Conservation (phyloP, 2,888 invertebrate species). For the Stenodema calcarata region DNA sequence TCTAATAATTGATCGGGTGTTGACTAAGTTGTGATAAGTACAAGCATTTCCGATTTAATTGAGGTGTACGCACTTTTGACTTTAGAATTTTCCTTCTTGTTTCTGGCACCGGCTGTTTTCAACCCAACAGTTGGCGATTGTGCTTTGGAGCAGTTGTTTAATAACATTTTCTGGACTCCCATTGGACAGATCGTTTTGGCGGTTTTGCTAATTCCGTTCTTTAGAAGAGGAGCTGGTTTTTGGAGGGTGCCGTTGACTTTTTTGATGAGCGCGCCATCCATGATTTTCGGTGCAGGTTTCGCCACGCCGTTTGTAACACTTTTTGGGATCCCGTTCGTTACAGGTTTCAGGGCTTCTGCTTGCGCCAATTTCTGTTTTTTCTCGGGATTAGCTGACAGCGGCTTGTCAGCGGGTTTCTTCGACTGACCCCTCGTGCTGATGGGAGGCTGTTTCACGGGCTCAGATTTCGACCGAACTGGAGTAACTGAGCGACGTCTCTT, state of each 20-base stretch:
- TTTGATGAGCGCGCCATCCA: not conserved
- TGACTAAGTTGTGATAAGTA: not conserved
- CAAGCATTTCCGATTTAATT: not conserved
- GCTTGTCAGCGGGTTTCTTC: not conserved
- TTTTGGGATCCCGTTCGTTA: not conserved
- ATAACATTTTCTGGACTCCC: conserved; percentile 23
- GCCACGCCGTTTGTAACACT: not conserved
- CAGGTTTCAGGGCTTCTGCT: not conserved
- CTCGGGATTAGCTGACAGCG: not conserved
- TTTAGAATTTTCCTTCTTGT: conserved; percentile 1
- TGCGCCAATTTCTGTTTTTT: not conserved
- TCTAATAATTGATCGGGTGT: not conserved
- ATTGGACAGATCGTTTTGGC: not conserved
- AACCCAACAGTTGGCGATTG: not conserved
- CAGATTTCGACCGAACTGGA: conserved; percentile 38
- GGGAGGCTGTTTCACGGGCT: conserved; percentile 8
- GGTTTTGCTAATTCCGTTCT: not conserved
- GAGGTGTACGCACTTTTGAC: not conserved
- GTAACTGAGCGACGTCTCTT: conserved; percentile 35
- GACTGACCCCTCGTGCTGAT: conserved; percentile 35
- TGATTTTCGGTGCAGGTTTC: conserved; percentile 15
- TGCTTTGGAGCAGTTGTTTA: conserved; percentile 12
- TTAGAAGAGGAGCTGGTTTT: not conserved
- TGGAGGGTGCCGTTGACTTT: not conserved
- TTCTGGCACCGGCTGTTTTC: not conserved